phyloP scores from a whole-genome alignment of 2,113 vertebrate genomes.

The Syrrhaptes paradoxus region DNA sequence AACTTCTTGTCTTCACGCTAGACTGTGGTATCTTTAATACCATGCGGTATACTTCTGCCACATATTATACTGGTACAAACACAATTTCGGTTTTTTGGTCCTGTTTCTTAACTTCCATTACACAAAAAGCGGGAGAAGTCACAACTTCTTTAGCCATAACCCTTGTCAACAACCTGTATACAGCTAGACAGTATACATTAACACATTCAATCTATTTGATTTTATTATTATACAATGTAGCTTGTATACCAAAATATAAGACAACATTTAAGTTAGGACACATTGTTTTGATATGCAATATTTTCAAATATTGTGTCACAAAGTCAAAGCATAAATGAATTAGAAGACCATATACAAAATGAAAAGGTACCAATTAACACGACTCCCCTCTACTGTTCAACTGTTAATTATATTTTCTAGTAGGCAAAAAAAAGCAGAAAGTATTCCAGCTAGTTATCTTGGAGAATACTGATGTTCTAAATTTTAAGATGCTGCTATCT shows the following conservation, averaged over 20 bases:
- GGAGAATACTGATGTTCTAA: neutral
- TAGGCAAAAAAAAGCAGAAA: too few species aligned
- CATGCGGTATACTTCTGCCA: neutral
- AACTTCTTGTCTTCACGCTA: neutral
- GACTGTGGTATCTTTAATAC: neutral
- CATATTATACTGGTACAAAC: neutral
- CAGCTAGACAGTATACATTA: neutral
- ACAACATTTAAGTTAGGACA: neutral
- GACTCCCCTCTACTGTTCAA: neutral
- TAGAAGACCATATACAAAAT: neutral
- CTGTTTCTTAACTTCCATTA: neutral
- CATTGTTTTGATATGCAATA: neutral
- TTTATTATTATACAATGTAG: neutral
- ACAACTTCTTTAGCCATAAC: neutral
- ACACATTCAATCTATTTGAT: neutral
- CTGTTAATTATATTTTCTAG: neutral
- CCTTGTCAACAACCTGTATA: neutral
- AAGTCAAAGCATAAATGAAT: neutral
- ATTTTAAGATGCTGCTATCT: neutral
- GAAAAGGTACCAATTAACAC: neutral
- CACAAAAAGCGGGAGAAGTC: neutral
- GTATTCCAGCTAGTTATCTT: too few species aligned
- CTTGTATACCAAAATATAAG: neutral
- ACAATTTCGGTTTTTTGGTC: too few species aligned
- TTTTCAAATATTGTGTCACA: neutral